Base-by-base conservation (phyloP, 2,797 vertebrate species). In the Allobates femoralis region DNA sequence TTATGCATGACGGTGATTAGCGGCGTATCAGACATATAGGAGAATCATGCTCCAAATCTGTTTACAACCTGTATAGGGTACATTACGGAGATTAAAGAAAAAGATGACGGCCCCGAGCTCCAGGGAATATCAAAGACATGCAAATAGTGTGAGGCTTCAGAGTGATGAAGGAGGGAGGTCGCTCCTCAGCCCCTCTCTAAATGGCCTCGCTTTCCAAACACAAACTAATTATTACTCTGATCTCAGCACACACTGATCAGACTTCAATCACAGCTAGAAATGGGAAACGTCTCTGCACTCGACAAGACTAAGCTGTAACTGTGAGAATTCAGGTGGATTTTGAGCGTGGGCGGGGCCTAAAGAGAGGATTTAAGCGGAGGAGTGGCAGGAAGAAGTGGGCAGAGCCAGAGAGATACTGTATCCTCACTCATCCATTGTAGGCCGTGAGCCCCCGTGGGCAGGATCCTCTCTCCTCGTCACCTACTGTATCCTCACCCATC, bases 71-170 rank as follows among this genome's bases (percentile, higher is more conserved):
- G 21, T 83, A 26, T 50, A 74, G 37, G 46, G 23, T 58, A 51
- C 53, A 73, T 56, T 41, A n/a, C 53, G 3, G 28, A 66, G 79
- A 80, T 80, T 41, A 80, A 80, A 80, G 79, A 46, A 50, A 74
- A 50, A 51, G 79, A 75, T 76, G 46, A 50, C 55, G 23, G 56
- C 71, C 71, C 37, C 0, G n/a, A 46, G 79, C 60, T 64, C 34
- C 60, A 66, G 60, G 51, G 67, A 79, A 85, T 79, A 79, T 85
- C 83, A 78, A 79, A 85, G 75, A 6, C 50, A 41, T 85, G 75
- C 62, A 85, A 85, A 85, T 66, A 21, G 41, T 18, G 10, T 19
- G 5, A 50, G n/a, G 1, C 26, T 50, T 66, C 26, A 5, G 10
- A 77, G 18, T 37, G 15, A 76, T 21, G 46, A 37, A 37, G 67